These are phyloP conservation scores for Lasioglossum leucozonium DNA, from an alignment of 2,888 invertebrate species.

Conservation along the genomic window DNA sequence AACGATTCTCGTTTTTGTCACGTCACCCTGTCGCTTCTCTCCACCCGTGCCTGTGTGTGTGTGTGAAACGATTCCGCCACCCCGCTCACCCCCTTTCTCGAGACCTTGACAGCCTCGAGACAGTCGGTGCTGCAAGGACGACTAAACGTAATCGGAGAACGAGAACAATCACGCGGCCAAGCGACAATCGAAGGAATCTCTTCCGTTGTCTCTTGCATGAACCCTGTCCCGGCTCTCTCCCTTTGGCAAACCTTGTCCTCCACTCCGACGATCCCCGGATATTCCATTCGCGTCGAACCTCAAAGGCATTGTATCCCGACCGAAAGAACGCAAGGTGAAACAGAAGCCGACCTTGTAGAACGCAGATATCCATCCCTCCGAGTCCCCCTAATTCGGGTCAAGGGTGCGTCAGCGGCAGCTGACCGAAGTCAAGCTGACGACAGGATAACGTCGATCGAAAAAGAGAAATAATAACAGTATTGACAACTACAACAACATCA, in stretches of 20 bases:
- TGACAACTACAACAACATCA: not conserved
- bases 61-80: slow-evolving; percentile 29
- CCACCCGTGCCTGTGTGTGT: not conserved
- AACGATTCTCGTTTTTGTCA: slow-evolving; percentile 44
- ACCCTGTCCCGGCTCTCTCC: not conserved
- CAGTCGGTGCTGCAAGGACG: slow-evolving; percentile 28
- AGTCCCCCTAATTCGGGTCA: slow-evolving; percentile 6
- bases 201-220: slow-evolving; percentile 4
- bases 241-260: not conserved
- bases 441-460: slow-evolving; percentile 14
- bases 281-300: not conserved
- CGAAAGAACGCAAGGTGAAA: slow-evolving; percentile 4
- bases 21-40: slow-evolving; percentile 26
- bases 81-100: not conserved
- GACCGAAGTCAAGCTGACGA: slow-evolving; percentile 1
- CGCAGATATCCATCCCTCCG: not conserved
- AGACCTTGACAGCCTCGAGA: slow-evolving; percentile 39
- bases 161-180: not conserved
- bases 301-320: not conserved
- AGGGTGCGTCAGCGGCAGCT: slow-evolving; percentile 28
- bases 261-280: not conserved
- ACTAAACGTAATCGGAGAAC: not conserved
- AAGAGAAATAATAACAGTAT: slow-evolving; percentile 11
- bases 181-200: slow-evolving; percentile 1
- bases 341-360: slow-evolving; percentile 1